Evolutionary conservation across 2,888 invertebrate genomes (phyloP), one percentile per base, ranked within the genome.

Genomic region (Acrocera orbiculus): DNA sequence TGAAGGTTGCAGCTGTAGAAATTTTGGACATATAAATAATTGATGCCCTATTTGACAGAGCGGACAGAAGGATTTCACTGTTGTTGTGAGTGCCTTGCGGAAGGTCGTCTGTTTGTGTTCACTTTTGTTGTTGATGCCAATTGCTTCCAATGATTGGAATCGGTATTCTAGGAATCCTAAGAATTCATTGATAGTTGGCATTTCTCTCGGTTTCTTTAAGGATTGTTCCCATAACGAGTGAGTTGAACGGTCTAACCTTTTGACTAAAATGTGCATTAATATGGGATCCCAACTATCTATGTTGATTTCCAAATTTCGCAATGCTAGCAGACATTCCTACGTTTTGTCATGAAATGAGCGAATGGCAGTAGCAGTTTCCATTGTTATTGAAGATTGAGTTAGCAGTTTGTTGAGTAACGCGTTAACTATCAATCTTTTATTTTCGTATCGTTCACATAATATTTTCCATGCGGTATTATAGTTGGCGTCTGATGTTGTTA

Each of bases 391-490:
- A 11, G 34, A 20, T 16, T 23, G 31, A 22, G 22, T 30, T 25
- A 31, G 32, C 10, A 36, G 23, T 8, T 23, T 6, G 14, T 16
- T 36, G 3, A 32, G 17, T 14, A 31, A 23, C 10, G 22, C 27
- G 23, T 22, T 36, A 5, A 36, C 27, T 6, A 36, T 23, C 8
- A 36, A 17, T 6, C 32, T 16, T 14, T 36, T 32, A 16, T 32
- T 27, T 16, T 36, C 36, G 30, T 36, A 32, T 4, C 30, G 24
- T 5, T 22, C 20, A 15, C 24, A 24, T 11, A 34, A 19, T n/a
- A 34, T 30, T 17, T 11, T 11, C 29, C 24, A 30, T 4, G 34
- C 30, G 10, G 14, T n/a, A 9, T 30, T n/a, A 25, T 30, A 29
- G 26, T 30, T 35, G 2, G 19, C 30, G 5, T 19, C 23, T 7